Percentiles rank a stretch among this genome's conserved stretches.
Conservation (phyloP, 2,113 vertebrate species). For the Oceanites oceanicus region DNA sequence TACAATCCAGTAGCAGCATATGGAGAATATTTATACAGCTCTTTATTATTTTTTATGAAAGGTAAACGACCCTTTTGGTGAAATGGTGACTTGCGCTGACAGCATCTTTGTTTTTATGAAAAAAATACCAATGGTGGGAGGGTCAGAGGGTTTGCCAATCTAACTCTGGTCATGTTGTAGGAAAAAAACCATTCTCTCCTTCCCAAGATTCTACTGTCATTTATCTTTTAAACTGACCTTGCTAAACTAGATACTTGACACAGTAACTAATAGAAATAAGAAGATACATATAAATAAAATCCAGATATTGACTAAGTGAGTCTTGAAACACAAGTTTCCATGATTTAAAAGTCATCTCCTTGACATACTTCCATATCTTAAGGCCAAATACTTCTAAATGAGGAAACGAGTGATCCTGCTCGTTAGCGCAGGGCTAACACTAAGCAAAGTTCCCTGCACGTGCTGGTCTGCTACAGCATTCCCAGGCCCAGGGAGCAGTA, state of each 20-base stretch:
- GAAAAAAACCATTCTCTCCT: not conserved
- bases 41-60: constrained; percentile 17
- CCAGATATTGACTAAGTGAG: not conserved
- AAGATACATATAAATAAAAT: not conserved
- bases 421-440: not conserved
- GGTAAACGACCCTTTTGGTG: not conserved
- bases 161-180: not conserved
- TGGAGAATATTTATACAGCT: not conserved
- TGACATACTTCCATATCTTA: not conserved
- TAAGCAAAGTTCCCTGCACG: not conserved
- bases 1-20: not conserved
- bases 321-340: not conserved
- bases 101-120: not conserved
- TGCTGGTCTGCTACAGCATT: not conserved
- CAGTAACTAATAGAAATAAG: not conserved
- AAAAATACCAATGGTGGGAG: not conserved
- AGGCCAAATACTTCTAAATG: not conserved
- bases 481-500: not conserved
- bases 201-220: not conserved
- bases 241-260: not conserved
- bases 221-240: not conserved
- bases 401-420: not conserved
- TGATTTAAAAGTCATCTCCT: not conserved
- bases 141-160: not conserved
- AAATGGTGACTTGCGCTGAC: not conserved